Evolutionary conservation across 2,888 invertebrate species (phyloP), one percentile per base, ranked within the genome.

Genomic region (Eucera pruinosa): DNA sequence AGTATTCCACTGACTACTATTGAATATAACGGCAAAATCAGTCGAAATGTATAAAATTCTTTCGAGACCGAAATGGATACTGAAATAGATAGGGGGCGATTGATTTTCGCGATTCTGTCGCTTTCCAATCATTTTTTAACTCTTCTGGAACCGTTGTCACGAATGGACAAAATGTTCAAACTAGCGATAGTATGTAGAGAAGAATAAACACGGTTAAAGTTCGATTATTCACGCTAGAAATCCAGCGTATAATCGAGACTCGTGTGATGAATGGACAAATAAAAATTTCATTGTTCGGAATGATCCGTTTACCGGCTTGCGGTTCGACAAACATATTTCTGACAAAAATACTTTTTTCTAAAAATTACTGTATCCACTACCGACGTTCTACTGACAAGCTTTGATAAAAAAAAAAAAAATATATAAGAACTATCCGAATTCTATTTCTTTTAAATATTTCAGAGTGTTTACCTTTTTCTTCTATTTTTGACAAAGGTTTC

Each of bases 251-350:
- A 61, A 67, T 45, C 67, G 64, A 68, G 15, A 27, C 50, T 45
- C 25, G 43, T 30, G 45, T 23, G 58, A 67, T 60, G 13, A 50
- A 36, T 39, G 43, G 18, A 60, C 75, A 60, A 60, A 66, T 75
- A 30, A 43, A 54, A 75, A 55, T 74, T 65, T 74, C 39, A 60
- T 74, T 55, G 60, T 54, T 47, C 54, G 47, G 15, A 66, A 60
- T 43, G 65, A 81, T 67, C 18, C 45, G 43, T 47, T 73, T 68
- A 73, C 69, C 57, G 57, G 25, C 25, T 60, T 25, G 4, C 43
- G 39, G 1, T n/a, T 23, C 23, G 3, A 2, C 2, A n/a, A 50
- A 39, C 18, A 13, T 11, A 36, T 20, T 45, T 48, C 43, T 18
- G 11, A 30, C n/a, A 15, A 48, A 57, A 41, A 39, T 45, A 20